Base-by-base conservation (phyloP, 2,888 invertebrate genomes). In the Caenorhabditis uteleia region DNA sequence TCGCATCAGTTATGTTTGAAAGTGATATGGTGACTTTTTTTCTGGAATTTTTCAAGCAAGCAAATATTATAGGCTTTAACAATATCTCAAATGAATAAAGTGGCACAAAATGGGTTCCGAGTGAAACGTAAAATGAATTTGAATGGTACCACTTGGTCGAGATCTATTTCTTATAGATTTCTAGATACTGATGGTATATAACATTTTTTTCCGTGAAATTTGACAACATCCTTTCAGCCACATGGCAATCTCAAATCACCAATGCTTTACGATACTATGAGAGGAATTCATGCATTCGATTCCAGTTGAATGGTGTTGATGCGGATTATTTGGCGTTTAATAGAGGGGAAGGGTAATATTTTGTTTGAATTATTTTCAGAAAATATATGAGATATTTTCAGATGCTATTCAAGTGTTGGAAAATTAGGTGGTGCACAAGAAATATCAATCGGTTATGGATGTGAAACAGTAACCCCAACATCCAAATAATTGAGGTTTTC, bases 241-340 rank as follows among this genome's bases (percentile, higher is more conserved):
- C 38, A n/a, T 75, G 75, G 75, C 71, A 72, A 40, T 44, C 40
- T 12, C 61, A 54, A 40, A 75, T 81, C 21, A 66, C 70, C 23
- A 55, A 68, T 26, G 77, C 77, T 1, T 44, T 80, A 8, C 29
- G 59, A 12, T 46, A 72, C 25, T 80, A 76, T 70, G 67, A 77
- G 40, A 38, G 60, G 20, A 64, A 77, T 27, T 81, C 75, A 7
- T 80, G 80, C 36, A 65, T 80, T 14, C 58, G 80, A 14, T 80
- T 80, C 53, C 33, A 29, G 2, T 50, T 68, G 14, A 74, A 72
- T 34, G 64, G 67, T 16, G 50, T 38, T 10, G 60, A 56, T 6
- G 18, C 36, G 1, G 75, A 75, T 48, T 69, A 70, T 42, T 25
- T 75, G 8, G 38, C 65, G 8, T 75, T 75, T 18, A 68, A 45